These are phyloP conservation scores for Pollenia angustigena DNA, from an alignment of 2,888 invertebrate species.

Conservation along the genomic window DNA sequence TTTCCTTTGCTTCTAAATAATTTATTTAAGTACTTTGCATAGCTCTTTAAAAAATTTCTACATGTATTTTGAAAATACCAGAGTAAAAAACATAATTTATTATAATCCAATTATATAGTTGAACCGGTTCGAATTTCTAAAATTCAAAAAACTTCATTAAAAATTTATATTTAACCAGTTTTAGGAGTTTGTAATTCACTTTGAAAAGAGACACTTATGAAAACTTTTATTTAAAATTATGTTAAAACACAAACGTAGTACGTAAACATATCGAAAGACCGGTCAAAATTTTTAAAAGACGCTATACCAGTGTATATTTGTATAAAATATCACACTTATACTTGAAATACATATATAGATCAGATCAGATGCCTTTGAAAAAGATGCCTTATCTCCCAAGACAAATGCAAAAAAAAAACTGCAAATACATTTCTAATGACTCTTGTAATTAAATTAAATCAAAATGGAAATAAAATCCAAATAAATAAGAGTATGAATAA, in stretches of 20 bases:
- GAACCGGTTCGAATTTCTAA: neutral
- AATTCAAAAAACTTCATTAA: too few relatives aligned
- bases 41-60: too few relatives aligned
- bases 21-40: neutral
- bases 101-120: too few relatives aligned
- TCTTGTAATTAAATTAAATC: conserved; percentile 58
- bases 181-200: too few relatives aligned
- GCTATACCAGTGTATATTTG: conserved; percentile 45
- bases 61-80: too few relatives aligned
- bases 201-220: neutral
- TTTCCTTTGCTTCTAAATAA: neutral
- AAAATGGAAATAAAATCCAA: conserved; percentile 43
- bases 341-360: conserved; percentile 48
- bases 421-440: conserved; percentile 40
- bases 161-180: too few relatives aligned
- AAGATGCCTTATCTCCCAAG: conserved; percentile 81
- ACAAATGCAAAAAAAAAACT: conserved; percentile 53
- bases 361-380: conserved; percentile 82
- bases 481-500: conserved; percentile 41
- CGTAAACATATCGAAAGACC: conserved; percentile 51
- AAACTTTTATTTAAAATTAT: conserved; percentile 1
- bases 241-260: conserved; percentile 38
- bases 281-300: conserved; percentile 31
- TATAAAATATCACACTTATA: conserved; percentile 55
- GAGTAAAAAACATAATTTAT: too few relatives aligned